These are phyloP conservation scores for Eremobia ochroleuca DNA, from an alignment of 2,888 invertebrate species.

Conservation along the genomic window DNA sequence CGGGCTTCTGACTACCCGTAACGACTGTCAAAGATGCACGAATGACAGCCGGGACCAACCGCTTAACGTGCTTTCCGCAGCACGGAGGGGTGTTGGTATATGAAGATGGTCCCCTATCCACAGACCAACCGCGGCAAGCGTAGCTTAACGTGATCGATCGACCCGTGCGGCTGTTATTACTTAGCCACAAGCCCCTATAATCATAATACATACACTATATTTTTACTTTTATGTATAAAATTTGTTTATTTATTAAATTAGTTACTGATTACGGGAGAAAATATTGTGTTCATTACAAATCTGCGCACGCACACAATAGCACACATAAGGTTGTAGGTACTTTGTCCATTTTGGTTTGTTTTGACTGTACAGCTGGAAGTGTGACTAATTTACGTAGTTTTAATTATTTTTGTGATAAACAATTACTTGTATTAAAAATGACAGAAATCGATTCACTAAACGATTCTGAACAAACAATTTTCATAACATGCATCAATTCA, in stretches of 20 bases:
- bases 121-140: too few relatives aligned
- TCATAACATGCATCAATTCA: neutral
- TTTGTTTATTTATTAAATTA: neutral
- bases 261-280: neutral
- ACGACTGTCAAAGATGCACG: too few relatives aligned
- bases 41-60: too few relatives aligned
- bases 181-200: too few relatives aligned
- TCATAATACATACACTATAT: neutral
- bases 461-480: neutral
- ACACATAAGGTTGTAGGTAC: neutral
- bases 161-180: too few relatives aligned
- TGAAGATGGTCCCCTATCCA: too few relatives aligned
- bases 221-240: neutral
- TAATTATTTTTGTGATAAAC: neutral
- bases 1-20: too few relatives aligned
- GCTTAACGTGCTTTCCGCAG: too few relatives aligned
- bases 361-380: too few relatives aligned
- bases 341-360: neutral
- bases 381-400: neutral
- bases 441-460: neutral
- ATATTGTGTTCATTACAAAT: too few relatives aligned
- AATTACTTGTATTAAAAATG: neutral
- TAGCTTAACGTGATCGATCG: too few relatives aligned
- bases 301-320: neutral
- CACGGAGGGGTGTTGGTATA: too few relatives aligned